Evolutionary conservation across 2,113 vertebrate genomes (phyloP), one percentile per base, ranked within the genome.

Genomic region (Toxotes chatareus): DNA sequence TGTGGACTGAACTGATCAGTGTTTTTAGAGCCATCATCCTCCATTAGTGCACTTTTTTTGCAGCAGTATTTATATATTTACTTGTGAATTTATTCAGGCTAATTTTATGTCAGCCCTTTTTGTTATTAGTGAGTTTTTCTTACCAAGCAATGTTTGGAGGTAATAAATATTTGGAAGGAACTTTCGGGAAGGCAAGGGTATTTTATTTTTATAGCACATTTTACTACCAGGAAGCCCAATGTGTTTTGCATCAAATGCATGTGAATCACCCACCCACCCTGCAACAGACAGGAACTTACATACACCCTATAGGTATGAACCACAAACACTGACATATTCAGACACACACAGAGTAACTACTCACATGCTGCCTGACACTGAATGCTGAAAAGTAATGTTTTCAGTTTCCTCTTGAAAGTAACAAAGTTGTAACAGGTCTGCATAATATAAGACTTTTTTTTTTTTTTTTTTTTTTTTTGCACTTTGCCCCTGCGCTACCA

Each of bases 111-210:
- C 9, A 11, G 17, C 44, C 5, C 14, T 14, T 7, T 4, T 44
- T 44, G 16, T 8, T 27, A 27, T 27, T 27, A 27, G 27, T 27
- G 27, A 27, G 27, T 27, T 27, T 27, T 27, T 27, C 27, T 27
- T 27, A 27, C 27, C 27, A 27, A 27, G 27, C 11, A 49, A 16
- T 4, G 13, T 51, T 51, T 31, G 21, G 10, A 32, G 7, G 42
- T 23, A 31, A 67, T 73, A 80, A 51, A 42, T 42, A 31, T 47
- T 72, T 73, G 51, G n/a, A n/a, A n/a, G n/a, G n/a, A n/a, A 73
- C 19, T 38, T 14, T 36, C 3, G 2, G 13, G 17, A 46, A 38
- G 14, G 64, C 21, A 27, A 44, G 12, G 49, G 4, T 9, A 38
- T 53, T 56, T 31, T 19, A 7, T 62, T 69, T 65, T 82, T 47